Conservation (phyloP, 2,113 vertebrate genomes). For the Chlorodrepanis virens region DNA sequence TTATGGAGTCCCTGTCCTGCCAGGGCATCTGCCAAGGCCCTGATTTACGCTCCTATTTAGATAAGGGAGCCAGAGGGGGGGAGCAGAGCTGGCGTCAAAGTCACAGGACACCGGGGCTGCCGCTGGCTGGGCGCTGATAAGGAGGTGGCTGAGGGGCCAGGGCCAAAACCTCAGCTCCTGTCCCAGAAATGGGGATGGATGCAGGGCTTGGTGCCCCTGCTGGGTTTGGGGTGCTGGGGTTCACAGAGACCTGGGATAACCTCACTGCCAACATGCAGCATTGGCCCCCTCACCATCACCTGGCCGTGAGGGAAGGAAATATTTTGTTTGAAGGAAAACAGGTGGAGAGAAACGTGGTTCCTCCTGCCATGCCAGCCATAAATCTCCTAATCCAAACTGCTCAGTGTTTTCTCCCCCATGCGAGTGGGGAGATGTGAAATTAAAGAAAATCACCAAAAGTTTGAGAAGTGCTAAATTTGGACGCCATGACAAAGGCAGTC, state of each 20-base stretch:
- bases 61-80: constrained; percentile 85
- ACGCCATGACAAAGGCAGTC: constrained; percentile 31
- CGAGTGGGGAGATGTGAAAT: background rate
- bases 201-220: background rate
- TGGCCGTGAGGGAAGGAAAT: background rate
- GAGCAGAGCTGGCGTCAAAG: constrained; percentile 85
- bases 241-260: background rate
- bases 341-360: background rate
- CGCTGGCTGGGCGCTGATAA: constrained; percentile 70
- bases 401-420: fast-evolving
- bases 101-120: constrained; percentile 80
- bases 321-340: constrained; percentile 23
- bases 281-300: fast-evolving
- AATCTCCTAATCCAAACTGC: background rate
- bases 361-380: background rate
- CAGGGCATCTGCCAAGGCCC: constrained; percentile 80
- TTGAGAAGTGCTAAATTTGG: constrained; percentile 52
- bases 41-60: constrained; percentile 96
- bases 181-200: background rate
- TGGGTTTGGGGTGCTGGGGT: background rate
- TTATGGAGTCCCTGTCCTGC: constrained; percentile 88
- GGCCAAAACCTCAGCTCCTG: background rate
- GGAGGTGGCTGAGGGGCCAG: constrained; percentile 10
- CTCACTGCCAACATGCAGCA: background rate
- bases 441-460: constrained; percentile 24